phyloP scores from a whole-genome alignment of 2,797 vertebrate species.

The Sparidentex hasta region DNA sequence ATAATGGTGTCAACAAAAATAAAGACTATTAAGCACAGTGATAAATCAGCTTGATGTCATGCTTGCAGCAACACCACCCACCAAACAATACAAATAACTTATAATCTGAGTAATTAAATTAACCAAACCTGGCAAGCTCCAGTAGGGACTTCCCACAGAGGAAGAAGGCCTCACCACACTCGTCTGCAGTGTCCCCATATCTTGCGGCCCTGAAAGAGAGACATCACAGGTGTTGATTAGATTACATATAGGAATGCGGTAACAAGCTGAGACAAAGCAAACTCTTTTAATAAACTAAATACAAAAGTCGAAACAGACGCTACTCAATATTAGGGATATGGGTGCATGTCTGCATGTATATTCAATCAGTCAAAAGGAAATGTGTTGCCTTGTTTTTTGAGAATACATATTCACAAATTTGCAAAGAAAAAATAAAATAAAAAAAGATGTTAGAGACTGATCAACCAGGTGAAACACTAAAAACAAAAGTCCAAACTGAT shows the following conservation, averaged over 20 bases:
- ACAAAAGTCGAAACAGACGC: too few relatives aligned
- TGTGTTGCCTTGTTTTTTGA: too few relatives aligned
- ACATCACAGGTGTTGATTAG: not conserved
- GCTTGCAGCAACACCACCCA: too few relatives aligned
- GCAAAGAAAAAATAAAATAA: too few relatives aligned
- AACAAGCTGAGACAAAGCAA: not conserved
- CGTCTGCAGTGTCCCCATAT: slow-evolving; percentile 96
- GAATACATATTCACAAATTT: too few relatives aligned
- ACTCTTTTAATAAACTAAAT: not conserved
- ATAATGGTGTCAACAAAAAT: not conserved
- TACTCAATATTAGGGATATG: too few relatives aligned
- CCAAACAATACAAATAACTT: too few relatives aligned
- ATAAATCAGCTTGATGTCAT: not conserved
- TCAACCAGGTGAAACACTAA: not conserved
- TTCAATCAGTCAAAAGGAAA: too few relatives aligned
- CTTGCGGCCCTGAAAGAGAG: slow-evolving; percentile 87
- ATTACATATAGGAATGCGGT: not conserved
- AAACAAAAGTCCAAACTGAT: not conserved
- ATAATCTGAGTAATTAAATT: not conserved
- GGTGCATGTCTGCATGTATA: too few relatives aligned
- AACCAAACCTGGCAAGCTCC: slow-evolving; percentile 93
- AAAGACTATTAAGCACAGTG: too few relatives aligned
- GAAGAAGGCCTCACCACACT: slow-evolving; percentile 97
- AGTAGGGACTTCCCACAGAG: slow-evolving; percentile 96
- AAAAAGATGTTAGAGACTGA: too few relatives aligned